Percentiles rank a stretch among this genome's conserved stretches.
Conservation (phyloP, 2,888 invertebrate genomes). For the Orthosia incerta region DNA sequence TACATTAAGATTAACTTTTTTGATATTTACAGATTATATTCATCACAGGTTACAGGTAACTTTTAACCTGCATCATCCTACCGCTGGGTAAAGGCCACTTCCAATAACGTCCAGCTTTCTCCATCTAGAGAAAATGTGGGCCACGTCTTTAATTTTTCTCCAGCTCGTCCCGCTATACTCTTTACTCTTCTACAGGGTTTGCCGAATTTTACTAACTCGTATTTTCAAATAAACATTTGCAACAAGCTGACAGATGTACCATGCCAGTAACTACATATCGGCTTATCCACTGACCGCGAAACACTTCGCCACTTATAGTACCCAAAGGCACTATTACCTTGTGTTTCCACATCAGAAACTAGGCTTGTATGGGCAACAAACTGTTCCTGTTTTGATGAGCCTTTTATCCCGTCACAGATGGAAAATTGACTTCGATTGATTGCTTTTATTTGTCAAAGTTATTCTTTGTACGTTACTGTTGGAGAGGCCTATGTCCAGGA, state of each 20-base stretch:
- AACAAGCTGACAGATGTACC: constrained; percentile 6
- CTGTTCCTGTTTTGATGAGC: not conserved
- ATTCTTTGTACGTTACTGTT: constrained; percentile 6
- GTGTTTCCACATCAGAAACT: constrained; percentile 26
- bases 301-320: constrained; percentile 25
- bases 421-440: constrained; percentile 62
- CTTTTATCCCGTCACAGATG: constrained; percentile 28
- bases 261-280: constrained; percentile 27
- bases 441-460: constrained; percentile 21
- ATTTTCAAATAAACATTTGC: constrained; percentile 22
- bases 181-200: not conserved
- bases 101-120: too few relatives aligned
- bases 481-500: too few relatives aligned
- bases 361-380: constrained; percentile 6
- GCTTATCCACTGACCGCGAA: constrained; percentile 28
- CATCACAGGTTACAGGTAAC: not conserved
- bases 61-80: too few relatives aligned
- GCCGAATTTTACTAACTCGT: not conserved
- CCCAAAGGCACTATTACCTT: constrained; percentile 33
- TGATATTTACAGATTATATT: not conserved
- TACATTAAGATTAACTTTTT: not conserved
- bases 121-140: too few relatives aligned
- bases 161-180: not conserved
- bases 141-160: not conserved
- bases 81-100: too few relatives aligned